Percentiles rank a stretch among this genome's conserved stretches.
phyloP scores from a whole-genome alignment of 2,113 vertebrate species.

The Nestor notabilis region DNA sequence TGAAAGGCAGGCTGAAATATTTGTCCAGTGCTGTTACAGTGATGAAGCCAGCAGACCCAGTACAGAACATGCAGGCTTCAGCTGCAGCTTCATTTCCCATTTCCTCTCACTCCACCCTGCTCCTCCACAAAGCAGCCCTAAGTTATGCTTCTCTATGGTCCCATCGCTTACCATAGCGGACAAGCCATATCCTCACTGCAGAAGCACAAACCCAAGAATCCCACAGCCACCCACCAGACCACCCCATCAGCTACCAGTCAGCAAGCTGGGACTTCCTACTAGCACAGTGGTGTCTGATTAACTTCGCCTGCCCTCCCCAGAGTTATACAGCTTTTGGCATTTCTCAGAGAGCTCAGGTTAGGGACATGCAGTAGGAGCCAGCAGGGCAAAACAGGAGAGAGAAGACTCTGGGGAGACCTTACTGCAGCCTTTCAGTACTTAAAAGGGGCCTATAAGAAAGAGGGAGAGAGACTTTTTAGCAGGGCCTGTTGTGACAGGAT shows the following conservation, averaged over 20 bases:
- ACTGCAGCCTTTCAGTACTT: neutral
- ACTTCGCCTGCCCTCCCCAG: neutral
- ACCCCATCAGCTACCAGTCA: neutral
- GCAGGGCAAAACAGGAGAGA: neutral
- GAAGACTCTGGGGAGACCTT: neutral
- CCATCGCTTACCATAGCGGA: neutral
- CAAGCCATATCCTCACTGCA: neutral
- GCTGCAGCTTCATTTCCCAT: neutral
- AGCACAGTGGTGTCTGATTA: neutral
- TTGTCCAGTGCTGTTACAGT: neutral
- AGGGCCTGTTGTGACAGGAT: neutral
- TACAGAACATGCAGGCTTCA: neutral
- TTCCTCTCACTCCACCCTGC: neutral
- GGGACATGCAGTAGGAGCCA: neutral
- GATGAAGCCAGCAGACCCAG: neutral
- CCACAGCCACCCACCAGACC: neutral
- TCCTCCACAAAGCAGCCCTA: neutral
- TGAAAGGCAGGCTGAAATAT: neutral
- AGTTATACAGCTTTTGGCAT: neutral
- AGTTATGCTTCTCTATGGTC: rapidly evolving
- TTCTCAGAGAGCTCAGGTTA: neutral
- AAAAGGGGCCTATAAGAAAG: neutral
- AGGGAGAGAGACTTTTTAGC: neutral
- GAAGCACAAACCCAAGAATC: neutral
- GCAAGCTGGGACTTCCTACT: neutral